Base-by-base conservation (phyloP, 1,140 invertebrate genomes). In the Psix sp. region DNA sequence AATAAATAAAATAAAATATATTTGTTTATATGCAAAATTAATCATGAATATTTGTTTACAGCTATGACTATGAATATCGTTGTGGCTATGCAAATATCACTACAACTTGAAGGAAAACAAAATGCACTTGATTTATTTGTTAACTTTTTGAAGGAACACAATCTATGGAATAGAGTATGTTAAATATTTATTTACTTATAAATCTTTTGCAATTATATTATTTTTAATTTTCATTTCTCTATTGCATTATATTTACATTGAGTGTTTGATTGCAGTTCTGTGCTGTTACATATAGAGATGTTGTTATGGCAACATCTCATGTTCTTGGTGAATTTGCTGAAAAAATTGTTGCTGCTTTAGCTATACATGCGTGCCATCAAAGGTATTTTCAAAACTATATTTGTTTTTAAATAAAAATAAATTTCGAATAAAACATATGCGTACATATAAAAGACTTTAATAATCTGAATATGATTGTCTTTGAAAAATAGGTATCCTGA, bases 21-120 rank as follows among this genome's bases (percentile, higher is more conserved):
- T 24, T 2, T 29, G 26, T 2, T 29, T 10, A 29, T 29, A 29
- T 29, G 4, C 9, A 5, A 5, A 29, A 29, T 29, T 29, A 10
- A 29, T 29, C 2, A 10, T 29, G 7, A 2, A 29, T 1, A 29
- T 39, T 42, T 31, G 66, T n/a, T n/a, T 79, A 36, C 39, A 85
- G 82, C 81, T 10, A 83, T 87, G 63, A 87, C 86, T 0, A 70
- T 87, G 38, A 86, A 84, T 21, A 81, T 82, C 0, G 82, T 88
- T 2, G 82, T 89, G 26, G 93, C 94, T 1, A 90, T 97, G 86
- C 93, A 96, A 82, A 92, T 96, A 56, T 82, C 90, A 1, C 92
- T 93, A 71, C 95, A 97, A 82, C 83, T 98, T 6, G 91, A 93
- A 68, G 95, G 96, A 78, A 98, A 98, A 85, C 91, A 93, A 74